phyloP scores from a whole-genome alignment of 2,888 invertebrate species.

The Camptogramma bilineatum region DNA sequence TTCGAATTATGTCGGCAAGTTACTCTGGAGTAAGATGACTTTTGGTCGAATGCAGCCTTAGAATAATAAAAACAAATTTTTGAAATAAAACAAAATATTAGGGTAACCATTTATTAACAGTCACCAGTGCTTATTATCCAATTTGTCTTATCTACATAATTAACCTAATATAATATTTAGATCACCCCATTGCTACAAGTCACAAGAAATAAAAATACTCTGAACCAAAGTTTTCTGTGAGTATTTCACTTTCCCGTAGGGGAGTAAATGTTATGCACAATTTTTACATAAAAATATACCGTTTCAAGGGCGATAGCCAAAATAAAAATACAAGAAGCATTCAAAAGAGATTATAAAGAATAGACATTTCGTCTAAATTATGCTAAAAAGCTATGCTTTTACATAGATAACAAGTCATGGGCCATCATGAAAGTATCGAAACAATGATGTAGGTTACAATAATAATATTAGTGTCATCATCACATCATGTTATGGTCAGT shows the following conservation, averaged over 20 bases:
- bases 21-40: no score
- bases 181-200: conserved; percentile 41
- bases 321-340: conserved; percentile 49
- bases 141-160: conserved; percentile 55
- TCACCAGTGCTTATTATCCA: conserved; percentile 55
- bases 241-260: conserved; percentile 35
- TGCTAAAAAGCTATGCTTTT: conserved; percentile 50
- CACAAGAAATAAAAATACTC: conserved; percentile 39
- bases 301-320: conserved; percentile 42
- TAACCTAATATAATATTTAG: conserved; percentile 47
- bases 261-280: conserved; percentile 43
- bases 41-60: no score
- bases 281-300: conserved; percentile 51
- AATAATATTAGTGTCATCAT: not conserved
- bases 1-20: no score
- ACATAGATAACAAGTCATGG: conserved; percentile 22
- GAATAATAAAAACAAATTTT: not conserved
- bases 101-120: conserved; percentile 45
- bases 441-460: conserved; percentile 2
- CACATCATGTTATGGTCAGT: not conserved
- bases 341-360: conserved; percentile 53
- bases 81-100: conserved; percentile 36
- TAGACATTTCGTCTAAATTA: conserved; percentile 48
- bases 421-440: conserved; percentile 2
- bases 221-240: conserved; percentile 32